Evolutionary conservation across 2,797 vertebrate species (phyloP).

Genomic region (Neosilurus mollespiculum): DNA sequence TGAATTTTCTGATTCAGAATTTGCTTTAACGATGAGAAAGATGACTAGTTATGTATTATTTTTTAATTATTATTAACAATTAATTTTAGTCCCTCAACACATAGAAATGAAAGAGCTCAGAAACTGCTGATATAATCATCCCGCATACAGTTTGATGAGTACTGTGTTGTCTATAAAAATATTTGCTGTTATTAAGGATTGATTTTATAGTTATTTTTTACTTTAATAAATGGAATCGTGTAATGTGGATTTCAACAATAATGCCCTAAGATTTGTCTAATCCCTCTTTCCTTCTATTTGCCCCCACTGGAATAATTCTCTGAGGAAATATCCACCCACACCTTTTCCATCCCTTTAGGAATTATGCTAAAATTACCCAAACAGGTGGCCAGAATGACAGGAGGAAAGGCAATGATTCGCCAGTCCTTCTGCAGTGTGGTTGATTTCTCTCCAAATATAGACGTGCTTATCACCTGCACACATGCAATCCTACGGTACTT

Average conservation of each 20-base stretch:
- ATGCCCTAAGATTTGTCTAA: not conserved
- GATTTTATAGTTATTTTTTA: not conserved
- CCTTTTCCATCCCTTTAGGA: conserved; percentile 35
- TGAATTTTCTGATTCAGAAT: not conserved
- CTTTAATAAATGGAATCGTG: conserved; percentile 1
- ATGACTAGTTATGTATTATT: not conserved
- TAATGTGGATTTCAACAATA: not conserved
- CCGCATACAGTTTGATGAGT: not conserved
- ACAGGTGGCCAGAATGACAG: conserved; percentile 48
- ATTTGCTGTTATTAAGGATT: not conserved
- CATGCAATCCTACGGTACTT: conserved; percentile 4
- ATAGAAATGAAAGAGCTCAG: not conserved
- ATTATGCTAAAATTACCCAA: conserved; percentile 52
- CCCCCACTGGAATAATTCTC: conserved; percentile 30
- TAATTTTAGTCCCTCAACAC: not conserved
- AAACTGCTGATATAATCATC: not conserved
- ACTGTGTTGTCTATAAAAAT: not conserved
- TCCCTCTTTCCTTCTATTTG: not conserved
- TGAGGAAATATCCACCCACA: conserved; percentile 42
- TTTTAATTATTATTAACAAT: not conserved
- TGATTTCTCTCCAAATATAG: conserved; percentile 38
- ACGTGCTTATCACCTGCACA: conserved; percentile 35
- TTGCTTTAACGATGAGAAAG: not conserved
- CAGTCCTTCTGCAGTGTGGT: conserved; percentile 8
- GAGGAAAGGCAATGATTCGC: conserved; percentile 42